Evolutionary conservation across 64 coral and sea anemone species (phyloP).

Genomic region (Astreopora myriophthalma): DNA sequence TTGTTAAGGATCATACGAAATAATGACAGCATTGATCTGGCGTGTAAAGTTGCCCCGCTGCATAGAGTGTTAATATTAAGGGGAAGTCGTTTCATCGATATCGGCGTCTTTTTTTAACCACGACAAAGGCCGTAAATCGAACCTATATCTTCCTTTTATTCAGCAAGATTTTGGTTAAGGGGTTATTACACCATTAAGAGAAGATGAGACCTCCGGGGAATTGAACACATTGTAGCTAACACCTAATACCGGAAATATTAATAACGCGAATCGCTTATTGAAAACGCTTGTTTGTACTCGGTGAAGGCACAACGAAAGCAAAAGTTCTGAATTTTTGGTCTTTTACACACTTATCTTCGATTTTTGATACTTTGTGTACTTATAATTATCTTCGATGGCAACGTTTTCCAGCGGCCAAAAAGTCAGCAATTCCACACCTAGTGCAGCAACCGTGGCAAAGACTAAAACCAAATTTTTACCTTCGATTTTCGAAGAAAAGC

Average conservation of each 20-base stretch:
- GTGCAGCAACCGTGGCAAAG: background rate
- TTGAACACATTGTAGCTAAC: no score
- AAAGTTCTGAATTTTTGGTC: background rate
- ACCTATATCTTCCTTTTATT: background rate
- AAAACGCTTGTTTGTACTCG: background rate
- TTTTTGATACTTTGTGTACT: no score
- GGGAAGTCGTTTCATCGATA: background rate
- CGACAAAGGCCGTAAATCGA: background rate
- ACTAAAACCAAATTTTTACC: slow-evolving; percentile 4
- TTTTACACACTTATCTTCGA: background rate
- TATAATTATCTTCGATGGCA: no score
- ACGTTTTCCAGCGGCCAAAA: background rate
- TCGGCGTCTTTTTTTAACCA: background rate
- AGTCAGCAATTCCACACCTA: no score
- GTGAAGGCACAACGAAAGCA: background rate
- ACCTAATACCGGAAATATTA: background rate
- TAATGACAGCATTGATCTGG: background rate
- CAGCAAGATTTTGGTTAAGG: background rate
- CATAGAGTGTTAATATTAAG: background rate
- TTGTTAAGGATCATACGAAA: no score
- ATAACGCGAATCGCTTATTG: background rate
- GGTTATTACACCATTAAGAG: no score
- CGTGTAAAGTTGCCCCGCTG: background rate
- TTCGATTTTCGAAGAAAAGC: slow-evolving; percentile 34
- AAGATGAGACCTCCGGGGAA: background rate